Conservation (phyloP, 2,113 vertebrate species). For the Campylorhamphus procurvoides region DNA sequence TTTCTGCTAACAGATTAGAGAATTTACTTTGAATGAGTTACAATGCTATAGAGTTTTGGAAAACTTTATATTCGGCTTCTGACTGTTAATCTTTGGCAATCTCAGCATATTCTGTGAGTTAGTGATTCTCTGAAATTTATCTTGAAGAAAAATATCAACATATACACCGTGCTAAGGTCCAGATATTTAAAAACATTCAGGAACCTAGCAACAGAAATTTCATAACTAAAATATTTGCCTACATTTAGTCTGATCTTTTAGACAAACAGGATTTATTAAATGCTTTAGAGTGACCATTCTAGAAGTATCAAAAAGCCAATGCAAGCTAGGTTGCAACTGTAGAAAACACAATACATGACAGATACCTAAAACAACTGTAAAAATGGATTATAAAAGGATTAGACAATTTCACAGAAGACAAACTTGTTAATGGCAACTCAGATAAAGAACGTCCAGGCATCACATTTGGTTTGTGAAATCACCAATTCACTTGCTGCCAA, state of each 20-base stretch:
- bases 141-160: neutral
- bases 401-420: neutral
- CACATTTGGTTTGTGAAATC: neutral
- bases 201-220: neutral
- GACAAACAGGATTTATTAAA: neutral
- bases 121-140: neutral
- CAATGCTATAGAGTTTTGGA: neutral
- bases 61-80: neutral
- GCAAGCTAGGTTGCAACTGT: neutral
- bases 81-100: neutral
- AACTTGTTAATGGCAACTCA: neutral
- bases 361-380: neutral
- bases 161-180: rapidly evolving
- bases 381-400: neutral
- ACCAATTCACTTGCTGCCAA: neutral
- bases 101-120: neutral
- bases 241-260: neutral
- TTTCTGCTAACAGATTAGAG: neutral
- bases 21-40: neutral
- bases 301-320: neutral
- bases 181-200: neutral
- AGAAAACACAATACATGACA: neutral
- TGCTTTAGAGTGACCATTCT: neutral
- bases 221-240: neutral
- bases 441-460: neutral